Percentiles rank a stretch among this genome's conserved stretches.
phyloP scores from a whole-genome alignment of 2,113 vertebrate genomes.

The Larimichthys polyactis region DNA sequence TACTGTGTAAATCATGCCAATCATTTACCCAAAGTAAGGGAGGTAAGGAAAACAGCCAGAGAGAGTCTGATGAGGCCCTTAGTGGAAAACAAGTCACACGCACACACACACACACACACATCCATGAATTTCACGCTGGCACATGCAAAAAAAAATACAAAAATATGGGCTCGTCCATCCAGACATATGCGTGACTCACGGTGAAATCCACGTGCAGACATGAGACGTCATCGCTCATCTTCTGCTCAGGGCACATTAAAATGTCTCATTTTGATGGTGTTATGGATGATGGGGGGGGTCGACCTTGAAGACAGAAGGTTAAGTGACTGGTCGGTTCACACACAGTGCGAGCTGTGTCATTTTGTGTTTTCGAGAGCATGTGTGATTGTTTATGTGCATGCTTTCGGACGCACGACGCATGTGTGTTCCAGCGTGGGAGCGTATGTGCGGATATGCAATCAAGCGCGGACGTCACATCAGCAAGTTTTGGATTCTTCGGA shows the following conservation, averaged over 20 bases:
- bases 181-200: constrained; percentile 13
- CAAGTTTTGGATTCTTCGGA: not conserved
- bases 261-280: constrained; percentile 9
- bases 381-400: constrained; percentile 18
- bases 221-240: constrained; percentile 16
- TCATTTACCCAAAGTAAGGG: constrained; percentile 44
- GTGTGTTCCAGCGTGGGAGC: constrained; percentile 6
- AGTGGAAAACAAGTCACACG: constrained; percentile 39
- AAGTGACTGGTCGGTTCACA: constrained; percentile 14
- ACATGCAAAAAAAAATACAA: not conserved
- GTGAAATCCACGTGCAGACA: not conserved
- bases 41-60: constrained; percentile 62
- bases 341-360: not conserved
- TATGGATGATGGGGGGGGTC: constrained; percentile 27
- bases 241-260: not conserved
- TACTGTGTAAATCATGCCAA: constrained; percentile 57
- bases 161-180: not conserved
- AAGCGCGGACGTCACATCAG: not conserved
- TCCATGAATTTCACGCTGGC: not conserved
- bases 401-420: not conserved
- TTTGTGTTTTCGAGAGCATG: constrained; percentile 12
- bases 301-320: not conserved
- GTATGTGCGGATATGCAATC: not conserved
- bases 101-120: constrained; percentile 28
- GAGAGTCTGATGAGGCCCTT: constrained; percentile 38